These are phyloP conservation scores for Lycaena phlaeas DNA, from an alignment of 2,888 invertebrate species.

Conservation along the genomic window DNA sequence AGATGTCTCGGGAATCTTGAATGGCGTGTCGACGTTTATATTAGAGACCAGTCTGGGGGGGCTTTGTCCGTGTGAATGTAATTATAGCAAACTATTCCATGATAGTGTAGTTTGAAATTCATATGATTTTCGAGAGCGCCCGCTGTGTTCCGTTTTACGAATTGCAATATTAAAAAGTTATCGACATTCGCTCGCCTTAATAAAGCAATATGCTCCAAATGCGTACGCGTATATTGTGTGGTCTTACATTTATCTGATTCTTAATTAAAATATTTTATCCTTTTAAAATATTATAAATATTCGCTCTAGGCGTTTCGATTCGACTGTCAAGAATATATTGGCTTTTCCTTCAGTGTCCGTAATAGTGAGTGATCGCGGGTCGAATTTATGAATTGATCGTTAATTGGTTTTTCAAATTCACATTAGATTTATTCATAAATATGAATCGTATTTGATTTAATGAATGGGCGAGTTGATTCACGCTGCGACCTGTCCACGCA, in stretches of 20 bases:
- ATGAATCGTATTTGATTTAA: constrained; percentile 35
- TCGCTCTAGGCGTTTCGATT: constrained; percentile 44
- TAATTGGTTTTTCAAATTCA: constrained; percentile 37
- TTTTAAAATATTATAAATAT: constrained; percentile 32
- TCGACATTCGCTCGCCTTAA: constrained; percentile 58
- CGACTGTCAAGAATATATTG: constrained; percentile 22
- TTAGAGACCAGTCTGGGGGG: constrained; percentile 60
- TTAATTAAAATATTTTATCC: constrained; percentile 8
- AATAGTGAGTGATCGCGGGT: constrained; percentile 19
- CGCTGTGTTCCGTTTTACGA: constrained; percentile 54
- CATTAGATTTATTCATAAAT: constrained; percentile 37
- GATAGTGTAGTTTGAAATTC: constrained; percentile 20
- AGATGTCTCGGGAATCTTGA: constrained; percentile 58
- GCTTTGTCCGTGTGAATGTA: constrained; percentile 45
- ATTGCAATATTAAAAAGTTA: constrained; percentile 62
- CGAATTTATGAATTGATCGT: constrained; percentile 26
- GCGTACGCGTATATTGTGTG: constrained; percentile 68
- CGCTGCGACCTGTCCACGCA: constrained; percentile 6
- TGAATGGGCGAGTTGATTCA: constrained; percentile 26
- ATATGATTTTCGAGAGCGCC: constrained; percentile 27
- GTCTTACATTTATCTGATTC: constrained; percentile 34
- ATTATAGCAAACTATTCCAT: constrained; percentile 45
- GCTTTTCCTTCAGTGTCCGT: neutral
- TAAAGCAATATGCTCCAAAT: constrained; percentile 71
- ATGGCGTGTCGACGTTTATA: constrained; percentile 67